Conservation (phyloP, 2,797 vertebrate genomes). For the Rhyacichthys aspro region DNA sequence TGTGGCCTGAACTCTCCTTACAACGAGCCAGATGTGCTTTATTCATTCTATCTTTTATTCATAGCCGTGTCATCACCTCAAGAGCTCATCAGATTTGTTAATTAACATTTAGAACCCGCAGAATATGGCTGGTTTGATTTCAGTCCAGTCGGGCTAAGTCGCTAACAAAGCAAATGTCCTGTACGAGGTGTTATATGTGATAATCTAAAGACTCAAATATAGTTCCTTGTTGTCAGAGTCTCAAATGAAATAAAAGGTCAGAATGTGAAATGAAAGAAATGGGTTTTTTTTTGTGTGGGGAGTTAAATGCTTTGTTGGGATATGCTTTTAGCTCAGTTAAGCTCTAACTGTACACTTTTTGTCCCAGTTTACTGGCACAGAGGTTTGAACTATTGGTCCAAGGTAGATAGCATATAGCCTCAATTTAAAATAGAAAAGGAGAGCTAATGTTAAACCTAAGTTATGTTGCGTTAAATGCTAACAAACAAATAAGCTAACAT, state of each 20-base stretch:
- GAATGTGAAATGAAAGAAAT: not conserved
- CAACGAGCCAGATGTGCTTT: not conserved
- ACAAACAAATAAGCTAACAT: no score
- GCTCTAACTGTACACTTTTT: no score
- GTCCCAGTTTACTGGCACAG: no score
- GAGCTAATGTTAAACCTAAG: no score
- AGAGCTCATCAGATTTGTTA: constrained; percentile 13
- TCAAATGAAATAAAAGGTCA: constrained; percentile 9
- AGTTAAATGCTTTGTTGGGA: no score
- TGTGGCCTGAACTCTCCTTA: not conserved
- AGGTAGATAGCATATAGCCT: no score
- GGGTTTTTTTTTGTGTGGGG: no score
- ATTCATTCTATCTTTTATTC: constrained; percentile 18
- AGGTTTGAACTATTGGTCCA: no score
- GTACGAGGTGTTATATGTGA: constrained; percentile 1
- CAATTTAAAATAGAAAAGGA: no score
- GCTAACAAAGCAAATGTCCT: constrained; percentile 12
- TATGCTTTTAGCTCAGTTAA: no score
- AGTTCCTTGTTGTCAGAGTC: constrained; percentile 11
- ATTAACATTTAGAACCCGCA: constrained; percentile 12
- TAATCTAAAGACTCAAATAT: constrained; percentile 13
- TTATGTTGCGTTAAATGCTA: no score
- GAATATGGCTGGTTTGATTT: constrained; percentile 17
- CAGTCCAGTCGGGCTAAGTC: constrained; percentile 14
- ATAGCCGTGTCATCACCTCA: constrained; percentile 5